A percentile compares a stretch with the other conserved stretches of the same genome.
These are phyloP conservation scores for Solea solea DNA, from an alignment of 2,113 vertebrate genomes.

Conservation along the genomic window DNA sequence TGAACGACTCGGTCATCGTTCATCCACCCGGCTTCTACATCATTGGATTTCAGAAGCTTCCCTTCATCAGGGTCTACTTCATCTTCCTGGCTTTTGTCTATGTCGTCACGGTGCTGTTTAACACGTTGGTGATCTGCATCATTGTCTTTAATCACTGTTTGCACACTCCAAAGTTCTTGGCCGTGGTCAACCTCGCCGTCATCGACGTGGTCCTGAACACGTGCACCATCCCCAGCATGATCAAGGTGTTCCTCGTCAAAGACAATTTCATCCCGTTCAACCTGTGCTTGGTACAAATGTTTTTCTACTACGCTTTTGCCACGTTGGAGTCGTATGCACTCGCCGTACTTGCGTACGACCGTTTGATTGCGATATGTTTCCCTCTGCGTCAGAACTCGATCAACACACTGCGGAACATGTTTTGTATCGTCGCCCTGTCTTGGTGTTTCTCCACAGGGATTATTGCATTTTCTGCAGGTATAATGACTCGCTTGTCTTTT, in stretches of 20 bases:
- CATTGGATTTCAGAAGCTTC: constrained; percentile 53
- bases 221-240: constrained; percentile 70
- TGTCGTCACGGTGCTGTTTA: constrained; percentile 64
- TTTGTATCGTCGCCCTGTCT: constrained; percentile 43
- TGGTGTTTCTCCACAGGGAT: constrained; percentile 33
- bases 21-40: constrained; percentile 77
- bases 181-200: constrained; percentile 70
- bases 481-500: constrained; percentile 72
- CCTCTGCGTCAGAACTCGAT: constrained; percentile 70
- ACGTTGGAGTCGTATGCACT: constrained; percentile 67
- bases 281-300: constrained; percentile 72
- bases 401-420: constrained; percentile 69
- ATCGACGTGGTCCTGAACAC: constrained; percentile 68
- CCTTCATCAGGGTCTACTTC: constrained; percentile 60
- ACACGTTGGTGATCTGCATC: constrained; percentile 63
- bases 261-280: constrained; percentile 71
- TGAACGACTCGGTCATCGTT: constrained; percentile 62
- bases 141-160: constrained; percentile 54
- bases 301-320: constrained; percentile 50
- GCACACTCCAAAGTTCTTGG: constrained; percentile 75
- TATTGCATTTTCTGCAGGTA: rapidly evolving
- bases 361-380: constrained; percentile 76
- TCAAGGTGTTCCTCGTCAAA: constrained; percentile 64
- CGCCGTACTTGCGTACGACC: constrained; percentile 74
- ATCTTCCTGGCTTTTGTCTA: constrained; percentile 71